Conservation (phyloP, 23 tunicate genomes). For the Phallusia fumigata region DNA sequence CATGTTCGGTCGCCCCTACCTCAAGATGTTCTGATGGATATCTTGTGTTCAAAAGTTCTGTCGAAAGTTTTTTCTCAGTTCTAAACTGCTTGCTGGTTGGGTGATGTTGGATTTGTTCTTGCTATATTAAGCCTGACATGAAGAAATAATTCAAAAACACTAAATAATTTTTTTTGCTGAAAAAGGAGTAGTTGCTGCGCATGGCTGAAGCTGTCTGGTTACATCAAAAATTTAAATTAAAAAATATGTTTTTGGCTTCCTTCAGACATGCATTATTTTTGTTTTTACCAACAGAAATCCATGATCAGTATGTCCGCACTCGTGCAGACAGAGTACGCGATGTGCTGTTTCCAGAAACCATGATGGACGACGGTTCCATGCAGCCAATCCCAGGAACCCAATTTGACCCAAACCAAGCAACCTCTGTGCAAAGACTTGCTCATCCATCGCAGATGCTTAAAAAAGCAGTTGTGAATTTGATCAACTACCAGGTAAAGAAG, state of each 20-base stretch:
- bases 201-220: no score
- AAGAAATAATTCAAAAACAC: no score
- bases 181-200: no score
- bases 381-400: slow-evolving; percentile 73
- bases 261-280: background rate
- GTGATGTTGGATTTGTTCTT: no score
- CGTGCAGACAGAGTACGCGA: slow-evolving; percentile 88
- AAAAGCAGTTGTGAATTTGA: slow-evolving; percentile 83
- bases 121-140: no score
- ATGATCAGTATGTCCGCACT: slow-evolving; percentile 60
- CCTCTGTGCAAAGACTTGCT: slow-evolving; percentile 78
- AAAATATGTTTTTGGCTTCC: background rate
- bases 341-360: slow-evolving; percentile 91
- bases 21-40: no score
- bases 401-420: slow-evolving; percentile 57
- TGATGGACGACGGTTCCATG: slow-evolving; percentile 65
- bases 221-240: no score
- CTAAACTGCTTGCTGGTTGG: no score
- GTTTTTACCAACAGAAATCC: slow-evolving; percentile 58
- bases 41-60: background rate
- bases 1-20: no score
- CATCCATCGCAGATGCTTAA: slow-evolving; percentile 91
- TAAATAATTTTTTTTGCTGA: no score
- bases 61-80: no score
- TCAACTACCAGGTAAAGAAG: slow-evolving; percentile 69